Evolutionary conservation across 2,888 invertebrate genomes (phyloP), one percentile per base, ranked within the genome.

Genomic region (Heliconius cydno): DNA sequence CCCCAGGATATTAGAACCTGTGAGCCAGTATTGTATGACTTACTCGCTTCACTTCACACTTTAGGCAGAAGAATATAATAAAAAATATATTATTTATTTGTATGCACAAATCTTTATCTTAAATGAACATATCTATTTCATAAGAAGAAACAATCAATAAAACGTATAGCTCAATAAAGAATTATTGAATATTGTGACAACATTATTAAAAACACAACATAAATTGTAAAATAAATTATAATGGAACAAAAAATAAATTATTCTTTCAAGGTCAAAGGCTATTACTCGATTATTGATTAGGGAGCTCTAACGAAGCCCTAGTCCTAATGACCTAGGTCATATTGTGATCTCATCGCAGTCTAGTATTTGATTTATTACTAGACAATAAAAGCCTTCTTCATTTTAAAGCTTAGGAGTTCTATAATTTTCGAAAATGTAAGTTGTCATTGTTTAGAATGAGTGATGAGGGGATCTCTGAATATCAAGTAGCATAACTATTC

Each of bases 221-320:
- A 75, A 41, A 65, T 63, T 75, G 63, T 41, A 75, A 12, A 65
- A 63, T 65, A 75, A 74, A 67, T 67, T 78, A 28, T 57, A 34
- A 28, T 78, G 15, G 3, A 5, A 67, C 75, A 80, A 79, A 73
- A 80, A 79, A 60, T 63, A 38, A 66, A 46, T 79, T 76, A 60
- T 79, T 34, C 46, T 73, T 19, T 22, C 46, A 22, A 66, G 76
- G 72, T 79, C 79, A 79, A 79, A 76, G 25, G 46, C 67, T 60
- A 74, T 67, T 76, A 76, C 73, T 79, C 22, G 82, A 77, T 78
- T 76, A 80, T 80, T 79, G 80, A 83, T 80, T 78, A 70, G 41
- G 71, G 67, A 22, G 52, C 52, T 22, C 52, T 52, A 52, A 52
- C 52, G 7, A 9, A 52, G 22, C 52, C 52, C 52, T 52, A 52